Evolutionary conservation across 2,113 vertebrate species (phyloP), one percentile per base, ranked within the genome.

Genomic region (Pseudorhombus dupliciocellatus): DNA sequence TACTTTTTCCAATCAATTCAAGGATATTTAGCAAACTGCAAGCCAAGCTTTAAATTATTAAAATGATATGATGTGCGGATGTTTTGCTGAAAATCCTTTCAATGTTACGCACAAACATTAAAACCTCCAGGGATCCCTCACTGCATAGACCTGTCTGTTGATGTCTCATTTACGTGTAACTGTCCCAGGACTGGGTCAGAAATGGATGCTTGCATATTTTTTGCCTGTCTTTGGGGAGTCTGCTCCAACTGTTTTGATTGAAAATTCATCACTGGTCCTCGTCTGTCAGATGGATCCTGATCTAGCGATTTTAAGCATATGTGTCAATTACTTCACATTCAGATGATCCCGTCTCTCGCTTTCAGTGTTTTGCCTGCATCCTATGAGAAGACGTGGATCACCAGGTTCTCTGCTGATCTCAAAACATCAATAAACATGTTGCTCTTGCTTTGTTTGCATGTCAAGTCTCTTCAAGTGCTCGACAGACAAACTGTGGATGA

Each of bases 401-500:
- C 51, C 31, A 15, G 34, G 34, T 28, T 14, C 44, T 30, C n/a
- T 46, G 18, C 46, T 40, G 22, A 48, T 50, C 22, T 30, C 18
- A 26, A 14, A 50, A 56, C 37, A 58, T 7, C 54, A 64, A 67
- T 58, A 37, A 12, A 1, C 22, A 31, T 11, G 14, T 64, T 66
- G 51, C 30, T 31, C 51, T 66, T 7, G 55, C 28, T 42, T 46
- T 26, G 28, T 73, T 56, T 69, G 48, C 44, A 68, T 66, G 73
- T 60, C 10, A 31, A 64, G 31, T 54, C 25, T 34, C 10, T 72
- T 46, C 58, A 34, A 31, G 18, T 54, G 65, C 28, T 44, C 55
- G 62, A 69, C 14, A 16, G 40, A 42, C 40, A 53, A 50, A 61
- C 71, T 4, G 48, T 0, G 68, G 58, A 75, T 81, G 58, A 76